A percentile compares a stretch with the other conserved stretches of the same genome.
phyloP scores from a whole-genome alignment of 1,140 invertebrate genomes.

The Temnothorax longispinosus region DNA sequence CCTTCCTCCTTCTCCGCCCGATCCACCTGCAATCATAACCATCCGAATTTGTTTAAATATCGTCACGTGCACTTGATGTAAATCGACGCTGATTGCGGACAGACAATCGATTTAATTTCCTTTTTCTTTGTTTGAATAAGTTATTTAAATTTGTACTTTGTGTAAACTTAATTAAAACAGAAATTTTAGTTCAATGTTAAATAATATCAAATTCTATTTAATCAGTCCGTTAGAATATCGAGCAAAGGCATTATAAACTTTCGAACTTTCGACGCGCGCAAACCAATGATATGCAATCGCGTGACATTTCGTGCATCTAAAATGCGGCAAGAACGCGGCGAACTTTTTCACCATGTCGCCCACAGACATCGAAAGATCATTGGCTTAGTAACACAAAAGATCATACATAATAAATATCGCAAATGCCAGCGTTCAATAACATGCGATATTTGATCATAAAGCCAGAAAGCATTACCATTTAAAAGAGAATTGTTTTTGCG shows the following conservation, averaged over 20 bases:
- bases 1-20: constrained; percentile 84
- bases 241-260: background rate
- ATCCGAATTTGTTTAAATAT: background rate
- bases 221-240: background rate
- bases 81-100: background rate
- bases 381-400: background rate
- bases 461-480: constrained; percentile 1
- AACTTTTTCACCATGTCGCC: background rate
- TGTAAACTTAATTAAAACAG: background rate
- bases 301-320: background rate
- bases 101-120: background rate
- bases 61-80: background rate
- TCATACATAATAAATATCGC: constrained; percentile 12
- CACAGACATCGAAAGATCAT: background rate
- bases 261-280: background rate
- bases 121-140: background rate
- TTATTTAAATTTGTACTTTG: background rate
- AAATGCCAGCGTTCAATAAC: background rate
- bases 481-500: background rate
- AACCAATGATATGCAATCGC: background rate
- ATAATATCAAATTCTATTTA: background rate
- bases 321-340: background rate
- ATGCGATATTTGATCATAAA: constrained; percentile 4
- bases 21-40: constrained; percentile 80
- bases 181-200: background rate